These are phyloP conservation scores for Lepisosteus osseus DNA, from an alignment of 2,113 vertebrate genomes.

Conservation along the genomic window DNA sequence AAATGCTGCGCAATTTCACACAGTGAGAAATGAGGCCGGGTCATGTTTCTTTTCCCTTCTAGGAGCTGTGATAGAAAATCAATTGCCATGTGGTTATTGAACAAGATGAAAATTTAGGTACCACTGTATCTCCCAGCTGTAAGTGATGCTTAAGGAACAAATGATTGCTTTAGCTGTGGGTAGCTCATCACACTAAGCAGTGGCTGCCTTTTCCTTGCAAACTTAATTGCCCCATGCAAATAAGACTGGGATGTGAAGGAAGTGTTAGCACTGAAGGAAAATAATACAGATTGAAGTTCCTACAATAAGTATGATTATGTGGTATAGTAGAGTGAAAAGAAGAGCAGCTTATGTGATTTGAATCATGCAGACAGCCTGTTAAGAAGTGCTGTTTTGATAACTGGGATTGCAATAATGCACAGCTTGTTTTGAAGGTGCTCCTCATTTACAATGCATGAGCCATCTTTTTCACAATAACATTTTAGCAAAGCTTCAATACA, in stretches of 20 bases:
- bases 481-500: no score
- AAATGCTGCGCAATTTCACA: not conserved
- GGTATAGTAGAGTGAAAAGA: not conserved
- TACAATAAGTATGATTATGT: not conserved
- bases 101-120: not conserved
- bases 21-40: not conserved
- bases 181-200: no score
- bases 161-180: not conserved
- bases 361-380: not conserved
- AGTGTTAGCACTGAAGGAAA: not conserved
- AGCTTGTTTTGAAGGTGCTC: no score
- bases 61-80: slow-evolving; percentile 7
- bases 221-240: no score
- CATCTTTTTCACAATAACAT: no score
- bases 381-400: no score
- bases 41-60: not conserved
- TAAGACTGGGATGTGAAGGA: no score
- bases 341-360: not conserved
- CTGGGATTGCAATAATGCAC: no score
- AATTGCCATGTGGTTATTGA: slow-evolving; percentile 13
- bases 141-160: not conserved
- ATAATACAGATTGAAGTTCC: not conserved
- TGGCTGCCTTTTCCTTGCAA: no score
- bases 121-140: not conserved
- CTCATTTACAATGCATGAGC: no score